phyloP scores from a whole-genome alignment of 2,113 vertebrate species.

The Ameiurus melas region DNA sequence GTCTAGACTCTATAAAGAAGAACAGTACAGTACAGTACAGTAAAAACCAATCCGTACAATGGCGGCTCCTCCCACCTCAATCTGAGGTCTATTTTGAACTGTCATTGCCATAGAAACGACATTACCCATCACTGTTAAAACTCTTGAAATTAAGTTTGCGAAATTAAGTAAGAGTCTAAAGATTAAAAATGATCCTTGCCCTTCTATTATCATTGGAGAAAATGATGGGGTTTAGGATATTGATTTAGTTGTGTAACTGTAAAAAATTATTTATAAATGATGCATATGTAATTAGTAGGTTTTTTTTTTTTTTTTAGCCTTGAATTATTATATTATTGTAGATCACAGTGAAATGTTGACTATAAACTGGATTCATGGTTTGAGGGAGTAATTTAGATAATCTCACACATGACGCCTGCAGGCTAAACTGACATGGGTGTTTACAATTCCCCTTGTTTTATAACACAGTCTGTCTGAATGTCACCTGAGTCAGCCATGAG shows the following conservation, averaged over 20 bases:
- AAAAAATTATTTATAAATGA: not conserved
- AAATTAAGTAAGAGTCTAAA: not conserved
- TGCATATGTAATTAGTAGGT: not conserved
- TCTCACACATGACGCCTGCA: not conserved
- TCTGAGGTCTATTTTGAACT: slow-evolving; percentile 33
- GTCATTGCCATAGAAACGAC: slow-evolving; percentile 40
- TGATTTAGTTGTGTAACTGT: not conserved
- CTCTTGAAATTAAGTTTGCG: not conserved
- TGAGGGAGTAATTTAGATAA: not conserved
- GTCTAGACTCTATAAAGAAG: not conserved
- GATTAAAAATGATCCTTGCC: not conserved
- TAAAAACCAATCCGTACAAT: not conserved
- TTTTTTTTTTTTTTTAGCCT: not conserved
- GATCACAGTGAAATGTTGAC: not conserved
- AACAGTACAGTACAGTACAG: not conserved
- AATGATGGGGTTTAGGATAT: not conserved
- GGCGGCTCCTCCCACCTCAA: slow-evolving; percentile 7
- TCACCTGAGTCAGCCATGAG: not conserved
- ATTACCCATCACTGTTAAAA: slow-evolving; percentile 4
- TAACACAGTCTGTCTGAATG: not conserved
- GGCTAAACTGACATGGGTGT: not conserved
- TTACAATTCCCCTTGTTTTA: not conserved
- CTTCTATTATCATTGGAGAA: not conserved
- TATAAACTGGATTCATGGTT: not conserved
- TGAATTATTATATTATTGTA: not conserved